phyloP scores from a whole-genome alignment of 2,113 vertebrate species.

The Gobio gobio region DNA sequence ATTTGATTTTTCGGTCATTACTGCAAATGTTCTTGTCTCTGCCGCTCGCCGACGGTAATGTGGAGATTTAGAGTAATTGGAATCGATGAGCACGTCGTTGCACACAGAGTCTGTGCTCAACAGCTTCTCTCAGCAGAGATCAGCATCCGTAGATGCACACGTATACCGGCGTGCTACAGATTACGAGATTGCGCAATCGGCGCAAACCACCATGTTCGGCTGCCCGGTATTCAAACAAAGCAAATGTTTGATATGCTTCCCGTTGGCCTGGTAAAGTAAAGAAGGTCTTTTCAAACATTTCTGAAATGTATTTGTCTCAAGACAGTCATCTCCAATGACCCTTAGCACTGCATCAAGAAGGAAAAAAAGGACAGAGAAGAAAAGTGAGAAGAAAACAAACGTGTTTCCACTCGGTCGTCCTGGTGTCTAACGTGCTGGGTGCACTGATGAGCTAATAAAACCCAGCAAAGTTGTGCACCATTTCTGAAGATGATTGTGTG shows the following conservation, averaged over 20 bases:
- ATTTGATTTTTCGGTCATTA: slow-evolving; percentile 51
- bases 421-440: slow-evolving; percentile 45
- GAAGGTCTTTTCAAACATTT: slow-evolving; percentile 25
- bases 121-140: slow-evolving; percentile 22
- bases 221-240: not conserved
- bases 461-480: slow-evolving; percentile 56
- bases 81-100: slow-evolving; percentile 48
- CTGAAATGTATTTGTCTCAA: slow-evolving; percentile 27
- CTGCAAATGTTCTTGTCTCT: slow-evolving; percentile 44
- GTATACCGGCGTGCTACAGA: not conserved
- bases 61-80: slow-evolving; percentile 53
- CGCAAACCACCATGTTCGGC: not conserved
- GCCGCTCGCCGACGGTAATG: slow-evolving; percentile 42
- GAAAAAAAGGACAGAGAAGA: slow-evolving; percentile 24
- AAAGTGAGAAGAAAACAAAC: slow-evolving; percentile 26
- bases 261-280: not conserved
- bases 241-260: not conserved
- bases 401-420: slow-evolving; percentile 33
- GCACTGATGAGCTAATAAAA: slow-evolving; percentile 60
- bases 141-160: slow-evolving; percentile 24
- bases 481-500: slow-evolving; percentile 59
- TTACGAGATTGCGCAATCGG: not conserved
- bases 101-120: slow-evolving; percentile 43
- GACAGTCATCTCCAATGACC: slow-evolving; percentile 28
- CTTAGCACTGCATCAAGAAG: slow-evolving; percentile 21